These are phyloP conservation scores for Xiphydria camelus DNA, from an alignment of 2,888 invertebrate species.

Conservation along the genomic window DNA sequence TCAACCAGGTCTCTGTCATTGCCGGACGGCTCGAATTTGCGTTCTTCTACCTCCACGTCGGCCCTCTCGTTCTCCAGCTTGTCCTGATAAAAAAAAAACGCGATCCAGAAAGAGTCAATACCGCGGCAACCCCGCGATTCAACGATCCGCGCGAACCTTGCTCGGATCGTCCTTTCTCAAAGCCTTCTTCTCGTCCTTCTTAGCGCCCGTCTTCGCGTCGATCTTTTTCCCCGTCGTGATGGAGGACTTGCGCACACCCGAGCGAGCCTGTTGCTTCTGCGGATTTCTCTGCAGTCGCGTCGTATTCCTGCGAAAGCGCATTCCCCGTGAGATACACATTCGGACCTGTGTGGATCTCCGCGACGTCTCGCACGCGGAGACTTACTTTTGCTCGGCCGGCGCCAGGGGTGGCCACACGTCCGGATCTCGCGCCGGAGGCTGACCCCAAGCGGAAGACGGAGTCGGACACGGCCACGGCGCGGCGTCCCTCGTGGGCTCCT, in stretches of 20 bases:
- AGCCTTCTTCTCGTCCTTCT: constrained; percentile 51
- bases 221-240: constrained; percentile 46
- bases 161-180: constrained; percentile 58
- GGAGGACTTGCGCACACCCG: constrained; percentile 49
- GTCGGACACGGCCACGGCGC: constrained; percentile 73
- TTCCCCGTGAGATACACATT: too few relatives aligned
- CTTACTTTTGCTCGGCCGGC: constrained; percentile 74
- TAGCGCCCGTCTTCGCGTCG: constrained; percentile 54
- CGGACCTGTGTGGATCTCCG: too few relatives aligned
- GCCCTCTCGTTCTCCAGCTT: constrained; percentile 71
- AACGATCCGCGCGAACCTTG: constrained; percentile 31
- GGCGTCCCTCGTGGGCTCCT: constrained; percentile 74
- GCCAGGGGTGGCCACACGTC: constrained; percentile 89
- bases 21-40: constrained; percentile 82
- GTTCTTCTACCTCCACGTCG: constrained; percentile 71
- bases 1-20: constrained; percentile 92
- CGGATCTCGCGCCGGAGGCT: constrained; percentile 67
- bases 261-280: constrained; percentile 47
- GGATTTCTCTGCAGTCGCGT: constrained; percentile 52
- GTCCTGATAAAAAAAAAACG: too few relatives aligned
- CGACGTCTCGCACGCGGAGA: constrained; percentile 27
- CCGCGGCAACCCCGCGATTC: too few relatives aligned
- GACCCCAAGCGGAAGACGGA: constrained; percentile 62
- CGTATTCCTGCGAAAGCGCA: constrained; percentile 9
- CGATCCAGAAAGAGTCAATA: too few relatives aligned